phyloP scores from a whole-genome alignment of 2,797 vertebrate genomes.

The Pipistrellus kuhlii region DNA sequence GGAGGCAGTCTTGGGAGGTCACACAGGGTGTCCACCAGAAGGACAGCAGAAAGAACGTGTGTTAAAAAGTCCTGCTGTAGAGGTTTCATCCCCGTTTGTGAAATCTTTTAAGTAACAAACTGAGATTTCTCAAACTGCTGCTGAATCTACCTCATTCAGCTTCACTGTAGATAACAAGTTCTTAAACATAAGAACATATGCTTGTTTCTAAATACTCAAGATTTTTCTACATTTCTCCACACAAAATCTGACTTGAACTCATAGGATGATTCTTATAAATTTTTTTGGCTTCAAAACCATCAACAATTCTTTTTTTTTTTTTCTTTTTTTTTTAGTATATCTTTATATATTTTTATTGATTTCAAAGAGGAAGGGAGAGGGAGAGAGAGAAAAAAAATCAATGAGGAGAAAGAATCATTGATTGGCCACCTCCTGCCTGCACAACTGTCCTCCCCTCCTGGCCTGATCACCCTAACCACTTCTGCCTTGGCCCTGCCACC shows the following conservation, averaged over 20 bases:
- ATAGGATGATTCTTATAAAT: background rate
- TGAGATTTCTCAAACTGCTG: background rate
- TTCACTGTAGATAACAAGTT: background rate
- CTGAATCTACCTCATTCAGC: background rate
- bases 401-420: too few species aligned
- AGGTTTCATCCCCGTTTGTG: background rate
- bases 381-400: too few species aligned
- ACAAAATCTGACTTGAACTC: background rate
- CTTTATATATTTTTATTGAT: too few species aligned
- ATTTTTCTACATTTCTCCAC: background rate
- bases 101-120: background rate
- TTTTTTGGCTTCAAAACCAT: background rate
- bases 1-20: background rate
- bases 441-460: too few species aligned
- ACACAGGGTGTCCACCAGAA: fast-evolving
- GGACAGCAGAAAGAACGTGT: too few species aligned
- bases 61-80: background rate
- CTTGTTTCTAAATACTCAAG: background rate
- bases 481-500: too few species aligned
- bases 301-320: background rate
- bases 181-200: background rate
- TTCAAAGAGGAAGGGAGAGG: too few species aligned
- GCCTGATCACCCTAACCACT: too few species aligned
- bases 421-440: too few species aligned
- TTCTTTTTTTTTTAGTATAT: background rate